Evolutionary conservation across 2,113 vertebrate genomes (phyloP), one percentile per base, ranked within the genome.

Genomic region (Zeus faber): DNA sequence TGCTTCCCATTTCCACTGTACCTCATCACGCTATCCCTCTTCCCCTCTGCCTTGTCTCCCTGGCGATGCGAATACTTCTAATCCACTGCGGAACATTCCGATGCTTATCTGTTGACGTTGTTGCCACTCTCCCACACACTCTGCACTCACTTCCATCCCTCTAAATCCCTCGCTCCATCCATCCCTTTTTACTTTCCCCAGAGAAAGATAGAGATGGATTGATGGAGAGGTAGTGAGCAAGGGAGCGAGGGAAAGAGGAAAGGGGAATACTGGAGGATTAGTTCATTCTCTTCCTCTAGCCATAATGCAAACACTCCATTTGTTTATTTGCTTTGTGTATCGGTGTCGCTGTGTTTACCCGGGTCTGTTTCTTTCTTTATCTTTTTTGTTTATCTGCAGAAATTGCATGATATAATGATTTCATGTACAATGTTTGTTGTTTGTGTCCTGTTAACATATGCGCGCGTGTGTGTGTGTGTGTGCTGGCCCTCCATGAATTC

Each of bases 21-120:
- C n/a, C n/a, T n/a, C n/a, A n/a, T n/a, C n/a, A n/a, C n/a, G n/a
- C 55, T 43, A 27, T 26, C 31, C 50, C 49, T 11, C 18, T 23
- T 2, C 26, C 23, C 18, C 41, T 14, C 9, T 29, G 27, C n/a
- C n/a, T 33, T 33, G 13, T 9, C 40, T 56, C 65, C 57, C 62
- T 29, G 48, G 51, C 74, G 70, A 76, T 54, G 69, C 61, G 57
- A 49, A 55, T 33, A 65, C 33, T 65, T 74, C 57, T 75, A 78
- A 83, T 79, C 79, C 72, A 80, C 68, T 82, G 76, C 67, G 54
- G 72, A 58, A 57, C 67, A 46, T 70, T 78, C 49, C 68, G 59
- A 70, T 72, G 70, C 56, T 67, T 31, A 17, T 26, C 14, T 50
- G 61, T 74, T 67, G 62, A 74, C 60, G 45, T 26, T 50, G 66